These are phyloP conservation scores for Pollimyrus isidori DNA, from an alignment of 2,113 vertebrate genomes.

Conservation along the genomic window DNA sequence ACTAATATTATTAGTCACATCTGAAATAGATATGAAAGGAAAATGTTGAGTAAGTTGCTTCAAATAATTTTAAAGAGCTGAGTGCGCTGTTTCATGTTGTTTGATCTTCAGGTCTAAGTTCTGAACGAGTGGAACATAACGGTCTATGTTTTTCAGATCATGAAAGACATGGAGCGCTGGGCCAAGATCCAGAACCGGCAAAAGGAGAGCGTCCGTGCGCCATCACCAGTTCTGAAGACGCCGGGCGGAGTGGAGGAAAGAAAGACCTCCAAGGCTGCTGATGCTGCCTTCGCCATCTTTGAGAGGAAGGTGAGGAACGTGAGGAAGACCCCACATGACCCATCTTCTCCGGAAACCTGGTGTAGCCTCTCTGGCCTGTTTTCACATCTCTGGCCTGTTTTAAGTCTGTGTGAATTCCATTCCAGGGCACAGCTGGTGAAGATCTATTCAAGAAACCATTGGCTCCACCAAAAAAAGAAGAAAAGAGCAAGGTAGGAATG, in stretches of 20 bases:
- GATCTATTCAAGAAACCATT: slow-evolving; percentile 94
- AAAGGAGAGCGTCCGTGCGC: slow-evolving; percentile 58
- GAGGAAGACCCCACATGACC: background rate
- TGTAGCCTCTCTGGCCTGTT: background rate
- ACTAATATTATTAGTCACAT: background rate
- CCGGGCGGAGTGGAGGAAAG: slow-evolving; percentile 47
- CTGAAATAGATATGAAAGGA: background rate
- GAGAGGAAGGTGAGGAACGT: slow-evolving; percentile 61
- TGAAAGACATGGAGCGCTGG: slow-evolving; percentile 77
- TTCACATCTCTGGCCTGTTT: background rate
- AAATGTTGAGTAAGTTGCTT: background rate
- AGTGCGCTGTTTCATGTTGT: background rate
- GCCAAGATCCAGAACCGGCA: slow-evolving; percentile 72
- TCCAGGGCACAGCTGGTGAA: slow-evolving; percentile 60
- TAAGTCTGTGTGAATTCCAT: background rate
- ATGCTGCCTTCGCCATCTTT: slow-evolving; percentile 67
- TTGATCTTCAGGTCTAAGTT: background rate
- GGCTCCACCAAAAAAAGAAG: slow-evolving; percentile 77
- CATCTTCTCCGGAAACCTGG: background rate
- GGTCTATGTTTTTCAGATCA: slow-evolving; percentile 49
- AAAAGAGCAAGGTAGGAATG: slow-evolving; percentile 66
- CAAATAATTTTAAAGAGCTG: background rate
- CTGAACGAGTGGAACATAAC: background rate
- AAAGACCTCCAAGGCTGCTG: slow-evolving; percentile 63
- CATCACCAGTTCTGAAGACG: slow-evolving; percentile 51